Evolutionary conservation across 2,888 invertebrate genomes (phyloP).

Genomic region (Gymnosoma rotundatum): DNA sequence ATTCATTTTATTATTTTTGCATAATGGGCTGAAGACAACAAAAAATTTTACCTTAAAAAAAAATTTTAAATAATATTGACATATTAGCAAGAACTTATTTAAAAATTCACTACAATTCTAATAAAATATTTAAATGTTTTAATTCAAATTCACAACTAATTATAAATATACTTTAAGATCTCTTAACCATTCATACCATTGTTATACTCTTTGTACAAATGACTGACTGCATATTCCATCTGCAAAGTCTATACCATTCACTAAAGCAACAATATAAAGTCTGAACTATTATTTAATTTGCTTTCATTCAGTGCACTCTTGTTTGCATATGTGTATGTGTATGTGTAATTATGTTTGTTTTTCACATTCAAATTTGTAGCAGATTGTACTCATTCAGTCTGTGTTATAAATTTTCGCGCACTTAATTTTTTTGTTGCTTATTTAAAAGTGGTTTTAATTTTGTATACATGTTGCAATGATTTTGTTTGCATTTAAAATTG

Average conservation of each 20-base stretch:
- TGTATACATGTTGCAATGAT: slow-evolving; percentile 59
- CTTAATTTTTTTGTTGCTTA: slow-evolving; percentile 39
- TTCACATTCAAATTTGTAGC: slow-evolving; percentile 44
- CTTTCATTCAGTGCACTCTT: neutral
- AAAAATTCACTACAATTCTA: too few species aligned
- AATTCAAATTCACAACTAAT: neutral
- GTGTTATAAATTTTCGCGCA: slow-evolving; percentile 62
- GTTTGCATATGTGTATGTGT: slow-evolving; percentile 23
- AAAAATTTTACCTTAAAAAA: neutral
- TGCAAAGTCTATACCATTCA: slow-evolving; percentile 40
- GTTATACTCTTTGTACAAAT: slow-evolving; percentile 43
- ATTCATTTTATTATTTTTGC: slow-evolving; percentile 28
- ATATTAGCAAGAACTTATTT: too few species aligned
- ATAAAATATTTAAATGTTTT: neutral
- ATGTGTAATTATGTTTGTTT: slow-evolving; percentile 24
- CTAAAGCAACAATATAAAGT: slow-evolving; percentile 49
- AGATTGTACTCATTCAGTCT: slow-evolving; percentile 38
- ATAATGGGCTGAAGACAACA: neutral
- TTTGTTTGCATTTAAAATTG: slow-evolving; percentile 53
- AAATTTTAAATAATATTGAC: neutral
- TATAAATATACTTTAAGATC: neutral
- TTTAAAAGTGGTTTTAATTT: slow-evolving; percentile 62
- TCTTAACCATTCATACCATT: slow-evolving; percentile 34
- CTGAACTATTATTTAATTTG: slow-evolving; percentile 31
- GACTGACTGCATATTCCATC: slow-evolving; percentile 34